Evolutionary conservation across 2,113 vertebrate species (phyloP), one percentile per base, ranked within the genome.

Genomic region (Prolemur simus): DNA sequence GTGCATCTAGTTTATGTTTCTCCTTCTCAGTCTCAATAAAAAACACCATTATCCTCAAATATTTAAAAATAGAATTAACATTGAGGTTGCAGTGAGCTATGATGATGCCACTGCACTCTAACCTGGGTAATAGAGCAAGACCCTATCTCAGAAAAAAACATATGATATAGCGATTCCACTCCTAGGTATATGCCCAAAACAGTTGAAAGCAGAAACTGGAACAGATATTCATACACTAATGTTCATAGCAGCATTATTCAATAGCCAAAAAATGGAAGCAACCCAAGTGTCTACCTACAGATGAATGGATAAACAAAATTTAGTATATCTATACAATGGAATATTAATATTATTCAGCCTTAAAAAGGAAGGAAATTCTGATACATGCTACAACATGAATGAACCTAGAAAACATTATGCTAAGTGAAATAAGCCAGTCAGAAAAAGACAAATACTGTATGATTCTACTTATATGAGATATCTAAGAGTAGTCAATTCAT

Each of bases 331-430:
- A 76, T 74, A 80, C 13, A 88, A 89, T 29, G 25, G 34, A 96
- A 71, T 96, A 91, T 88, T 85, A 96, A 66, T 96, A 91, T 91
- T 88, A 90, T 80, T 94, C 42, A 82, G 25, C 18, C n/a, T 97
- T 94, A n/a, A 81, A 97, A 76, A 45, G 56, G 49, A 91, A 86
- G 39, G 66, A 78, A 73, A 83, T 92, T 87, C 34, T 94, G 71
- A 85, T 45, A 63, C 45, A 56, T n/a, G 8, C 12, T 80, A 39
- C 17, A 84, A 45, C 32, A 64, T 90, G n/a, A 32, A 76, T 54
- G 60, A 87, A 88, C 17, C 29, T 93, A 60, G 27, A 91, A 32
- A 25, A 76, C 37, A 73, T 87, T 63, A 80, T 64, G 47, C 39
- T 90, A 68, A 82, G 27, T 84, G 71, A 90, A 85, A 87, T 81